These are phyloP conservation scores for Incurvaria masculella DNA, from an alignment of 2,888 invertebrate species.

Conservation along the genomic window DNA sequence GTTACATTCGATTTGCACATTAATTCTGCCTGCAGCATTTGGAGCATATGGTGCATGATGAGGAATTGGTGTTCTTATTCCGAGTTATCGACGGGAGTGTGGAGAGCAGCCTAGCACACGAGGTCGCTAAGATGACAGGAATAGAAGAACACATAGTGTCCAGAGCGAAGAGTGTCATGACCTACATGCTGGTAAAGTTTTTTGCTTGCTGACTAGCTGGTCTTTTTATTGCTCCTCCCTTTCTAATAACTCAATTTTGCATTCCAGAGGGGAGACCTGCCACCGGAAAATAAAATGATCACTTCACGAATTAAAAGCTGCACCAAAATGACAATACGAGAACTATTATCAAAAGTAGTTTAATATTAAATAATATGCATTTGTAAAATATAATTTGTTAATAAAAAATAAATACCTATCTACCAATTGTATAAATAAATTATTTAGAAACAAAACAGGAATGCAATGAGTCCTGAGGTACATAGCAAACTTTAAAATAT, in stretches of 20 bases:
- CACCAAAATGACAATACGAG: constrained; percentile 31
- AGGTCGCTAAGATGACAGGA: constrained; percentile 61
- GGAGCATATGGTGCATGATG: constrained; percentile 56
- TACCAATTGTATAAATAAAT: neutral
- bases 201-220: neutral
- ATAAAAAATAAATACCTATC: constrained; percentile 2
- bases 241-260: constrained; percentile 14
- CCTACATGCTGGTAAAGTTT: constrained; percentile 27
- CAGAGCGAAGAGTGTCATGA: constrained; percentile 48
- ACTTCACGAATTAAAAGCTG: constrained; percentile 28
- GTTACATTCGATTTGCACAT: neutral
- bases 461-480: too few relatives aligned
- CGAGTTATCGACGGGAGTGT: constrained; percentile 60
- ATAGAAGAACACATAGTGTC: constrained; percentile 46
- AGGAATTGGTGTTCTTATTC: constrained; percentile 64
- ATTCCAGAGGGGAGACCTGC: constrained; percentile 32
- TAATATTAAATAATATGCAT: constrained; percentile 22
- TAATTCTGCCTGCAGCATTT: constrained; percentile 55
- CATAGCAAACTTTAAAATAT: neutral
- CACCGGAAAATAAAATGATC: constrained; percentile 31
- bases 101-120: constrained; percentile 61
- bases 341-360: constrained; percentile 36
- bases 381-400: constrained; percentile 4
- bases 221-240: neutral
- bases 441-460: constrained; percentile 3